phyloP scores from a whole-genome alignment of 2,888 invertebrate species.

The Lamproptera curius region DNA sequence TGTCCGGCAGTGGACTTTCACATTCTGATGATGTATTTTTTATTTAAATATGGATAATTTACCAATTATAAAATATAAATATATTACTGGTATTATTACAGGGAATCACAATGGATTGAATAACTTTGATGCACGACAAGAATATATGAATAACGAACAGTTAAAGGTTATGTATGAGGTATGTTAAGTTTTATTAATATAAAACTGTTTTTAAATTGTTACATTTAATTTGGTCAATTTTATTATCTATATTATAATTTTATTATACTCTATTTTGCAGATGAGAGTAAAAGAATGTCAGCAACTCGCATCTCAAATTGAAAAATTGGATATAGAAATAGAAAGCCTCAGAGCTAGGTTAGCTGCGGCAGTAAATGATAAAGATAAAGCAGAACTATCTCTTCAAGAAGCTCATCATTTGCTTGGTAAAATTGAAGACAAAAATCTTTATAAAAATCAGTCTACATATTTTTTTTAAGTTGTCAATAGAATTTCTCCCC shows the following conservation, averaged over 20 bases:
- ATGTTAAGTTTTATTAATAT: slow-evolving; percentile 22
- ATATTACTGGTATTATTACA: slow-evolving; percentile 27
- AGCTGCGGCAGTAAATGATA: slow-evolving; percentile 77
- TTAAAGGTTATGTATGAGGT: slow-evolving; percentile 70
- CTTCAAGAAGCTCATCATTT: slow-evolving; percentile 81
- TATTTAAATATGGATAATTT: no score
- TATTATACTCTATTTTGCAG: slow-evolving; percentile 41
- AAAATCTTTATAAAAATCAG: no score
- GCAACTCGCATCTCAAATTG: slow-evolving; percentile 58
- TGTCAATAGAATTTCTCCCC: no score
- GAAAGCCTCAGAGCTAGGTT: slow-evolving; percentile 77
- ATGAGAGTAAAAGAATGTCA: slow-evolving; percentile 68
- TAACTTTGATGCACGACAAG: slow-evolving; percentile 57
- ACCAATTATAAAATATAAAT: no score
- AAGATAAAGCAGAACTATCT: slow-evolving; percentile 77
- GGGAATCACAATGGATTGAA: slow-evolving; percentile 62
- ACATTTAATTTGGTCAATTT: neutral
- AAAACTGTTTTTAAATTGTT: neutral
- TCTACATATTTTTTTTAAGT: no score
- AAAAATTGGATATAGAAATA: slow-evolving; percentile 54
- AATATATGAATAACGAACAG: slow-evolving; percentile 61
- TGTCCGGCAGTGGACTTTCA: no score
- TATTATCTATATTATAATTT: neutral
- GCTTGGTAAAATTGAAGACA: slow-evolving; percentile 63
- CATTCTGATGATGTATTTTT: no score